Evolutionary conservation across 2,113 vertebrate species (phyloP), one percentile per base, ranked within the genome.

Genomic region (Romanogobio albipinnatus): DNA sequence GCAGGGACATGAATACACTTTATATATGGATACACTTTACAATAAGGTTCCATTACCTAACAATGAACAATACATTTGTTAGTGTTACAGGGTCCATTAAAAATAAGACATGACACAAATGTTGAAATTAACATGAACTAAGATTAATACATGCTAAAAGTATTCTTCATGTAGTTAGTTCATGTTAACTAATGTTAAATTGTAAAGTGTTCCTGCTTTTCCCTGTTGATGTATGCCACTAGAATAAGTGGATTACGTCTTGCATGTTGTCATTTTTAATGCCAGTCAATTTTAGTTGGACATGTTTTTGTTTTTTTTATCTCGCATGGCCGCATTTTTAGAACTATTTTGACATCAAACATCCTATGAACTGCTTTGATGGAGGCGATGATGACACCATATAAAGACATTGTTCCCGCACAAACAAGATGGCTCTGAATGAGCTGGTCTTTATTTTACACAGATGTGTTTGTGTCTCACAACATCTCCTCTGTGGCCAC

Each of bases 401-500:
- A 61, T 64, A 49, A 66, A 66, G 78, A 51, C 61, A 68, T 66
- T 68, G 61, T 81, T 81, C 39, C 62, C 45, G 6, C 61, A 66
- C 59, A 47, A 68, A 51, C 61, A 33, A 68, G 61, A 51, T 5
- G 19, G 78, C 43, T 81, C 45, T 81, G 26, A 81, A 64, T 33
- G 61, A 29, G 26, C 10, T 3, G 19, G 11, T 36, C 47, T 81
- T 51, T 56, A 70, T 68, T 81, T 68, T 56, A 33, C 26, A 33
- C 47, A 81, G 79, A 81, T 81, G 79, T 78, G 58, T 81, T 49
- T 70, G 79, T 76, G 49, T 39, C 33, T 71, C 49, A n/a, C 76
- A 71, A 39, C 80, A 82, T 82, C 80, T 56, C 66, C 66, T 58
- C 47, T 82, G 81, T 73, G n/a, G 66, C 51, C 81, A 82, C 64